These are phyloP conservation scores for Drosophila nasuta DNA, from an alignment of 1,140 invertebrate species.

Conservation along the genomic window DNA sequence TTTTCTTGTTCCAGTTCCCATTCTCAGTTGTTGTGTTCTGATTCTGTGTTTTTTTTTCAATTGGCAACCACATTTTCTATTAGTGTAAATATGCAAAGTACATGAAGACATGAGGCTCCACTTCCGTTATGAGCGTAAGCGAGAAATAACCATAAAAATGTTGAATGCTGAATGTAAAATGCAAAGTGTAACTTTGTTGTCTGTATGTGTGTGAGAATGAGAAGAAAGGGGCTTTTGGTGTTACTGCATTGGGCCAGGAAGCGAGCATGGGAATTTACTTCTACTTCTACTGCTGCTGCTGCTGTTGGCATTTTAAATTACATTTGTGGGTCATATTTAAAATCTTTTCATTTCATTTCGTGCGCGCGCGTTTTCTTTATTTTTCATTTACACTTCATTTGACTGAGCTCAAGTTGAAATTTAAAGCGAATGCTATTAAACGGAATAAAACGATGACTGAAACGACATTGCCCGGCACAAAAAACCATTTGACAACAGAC, in stretches of 20 bases:
- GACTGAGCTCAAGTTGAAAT: slow-evolving; percentile 46
- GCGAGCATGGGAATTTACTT: slow-evolving; percentile 5
- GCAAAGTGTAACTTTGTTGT: slow-evolving; percentile 77
- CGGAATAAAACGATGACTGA: slow-evolving; percentile 41
- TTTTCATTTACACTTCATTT: slow-evolving; percentile 74
- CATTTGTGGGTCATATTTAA: slow-evolving; percentile 73
- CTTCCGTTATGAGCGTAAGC: slow-evolving; percentile 65
- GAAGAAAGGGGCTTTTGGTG: background rate
- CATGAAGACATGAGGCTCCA: slow-evolving; percentile 82
- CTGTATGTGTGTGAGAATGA: background rate
- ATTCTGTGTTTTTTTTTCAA: slow-evolving; percentile 54
- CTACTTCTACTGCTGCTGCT: slow-evolving; percentile 18
- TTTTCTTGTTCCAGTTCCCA: background rate
- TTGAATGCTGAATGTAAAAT: slow-evolving; percentile 59
- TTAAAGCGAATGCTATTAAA: slow-evolving; percentile 67
- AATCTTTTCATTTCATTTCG: slow-evolving; percentile 63
- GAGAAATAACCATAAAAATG: slow-evolving; percentile 72
- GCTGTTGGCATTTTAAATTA: slow-evolving; percentile 69
- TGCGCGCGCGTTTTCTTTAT: slow-evolving; percentile 42
- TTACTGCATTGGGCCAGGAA: slow-evolving; percentile 18
- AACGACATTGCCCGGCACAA: background rate
- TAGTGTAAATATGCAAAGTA: slow-evolving; percentile 84
- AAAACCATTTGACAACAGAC: slow-evolving; percentile 53
- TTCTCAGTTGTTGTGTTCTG: background rate
- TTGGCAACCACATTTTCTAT: slow-evolving; percentile 81